These are phyloP conservation scores for Chondrosia reniformis DNA, from an alignment of 37 sponge, comb jelly and placozoan genomes.

Conservation along the genomic window DNA sequence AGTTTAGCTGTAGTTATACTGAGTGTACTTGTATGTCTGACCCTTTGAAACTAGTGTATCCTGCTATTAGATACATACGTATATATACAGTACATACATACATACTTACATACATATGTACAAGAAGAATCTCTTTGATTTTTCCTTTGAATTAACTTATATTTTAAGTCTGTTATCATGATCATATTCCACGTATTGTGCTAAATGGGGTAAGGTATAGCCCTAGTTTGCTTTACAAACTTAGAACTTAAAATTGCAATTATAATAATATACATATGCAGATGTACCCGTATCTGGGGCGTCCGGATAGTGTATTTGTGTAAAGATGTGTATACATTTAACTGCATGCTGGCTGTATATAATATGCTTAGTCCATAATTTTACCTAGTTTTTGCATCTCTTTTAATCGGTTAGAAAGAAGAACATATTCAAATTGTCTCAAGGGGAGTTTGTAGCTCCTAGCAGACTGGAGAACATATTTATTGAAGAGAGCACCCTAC, in stretches of 20 bases:
- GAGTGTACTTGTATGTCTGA: no score
- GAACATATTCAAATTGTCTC: conserved; percentile 65
- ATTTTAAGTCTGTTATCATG: no score
- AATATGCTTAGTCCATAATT: background rate
- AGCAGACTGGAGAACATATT: conserved; percentile 44
- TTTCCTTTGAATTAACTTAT: no score
- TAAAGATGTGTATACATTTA: background rate
- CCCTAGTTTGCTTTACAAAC: no score
- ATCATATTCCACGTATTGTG: no score
- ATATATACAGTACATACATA: no score
- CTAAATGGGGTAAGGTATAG: no score
- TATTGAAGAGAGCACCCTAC: conserved; percentile 19
- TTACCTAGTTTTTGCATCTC: background rate
- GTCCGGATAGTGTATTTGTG: background rate
- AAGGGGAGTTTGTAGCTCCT: conserved; percentile 68
- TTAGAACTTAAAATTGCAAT: background rate
- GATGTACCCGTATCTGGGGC: background rate
- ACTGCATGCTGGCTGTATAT: background rate
- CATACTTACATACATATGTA: no score
- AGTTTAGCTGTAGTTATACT: no score
- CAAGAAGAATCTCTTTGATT: no score
- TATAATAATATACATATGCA: background rate
- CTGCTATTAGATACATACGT: no score
- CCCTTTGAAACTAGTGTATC: no score
- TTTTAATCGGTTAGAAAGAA: conserved; percentile 28